These are phyloP conservation scores for Ectropis crepuscularia DNA, from an alignment of 2,888 invertebrate species.

Conservation along the genomic window DNA sequence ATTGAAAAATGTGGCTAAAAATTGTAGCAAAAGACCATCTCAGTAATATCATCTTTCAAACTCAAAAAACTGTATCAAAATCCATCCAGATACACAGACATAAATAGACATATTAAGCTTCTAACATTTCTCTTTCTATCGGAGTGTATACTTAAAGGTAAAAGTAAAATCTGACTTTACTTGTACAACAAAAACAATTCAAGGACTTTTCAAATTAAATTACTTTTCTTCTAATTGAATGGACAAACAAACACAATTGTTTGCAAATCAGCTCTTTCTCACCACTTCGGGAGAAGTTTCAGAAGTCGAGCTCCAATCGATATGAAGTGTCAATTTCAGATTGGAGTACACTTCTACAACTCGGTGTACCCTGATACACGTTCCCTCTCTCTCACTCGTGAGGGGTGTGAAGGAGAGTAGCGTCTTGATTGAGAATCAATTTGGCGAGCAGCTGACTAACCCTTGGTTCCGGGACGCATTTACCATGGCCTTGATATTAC, in stretches of 20 bases:
- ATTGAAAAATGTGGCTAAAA: too few relatives aligned
- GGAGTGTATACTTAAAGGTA: too few relatives aligned
- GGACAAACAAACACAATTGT: background rate
- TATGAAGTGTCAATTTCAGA: slow-evolving; percentile 25
- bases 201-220: too few relatives aligned
- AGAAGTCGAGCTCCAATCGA: slow-evolving; percentile 15
- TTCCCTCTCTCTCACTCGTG: slow-evolving; percentile 16
- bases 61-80: too few relatives aligned
- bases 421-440: slow-evolving; percentile 41
- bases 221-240: too few relatives aligned
- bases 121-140: too few relatives aligned
- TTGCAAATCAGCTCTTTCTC: background rate
- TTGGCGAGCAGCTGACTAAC: slow-evolving; percentile 27
- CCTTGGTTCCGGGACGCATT: slow-evolving; percentile 13
- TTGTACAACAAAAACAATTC: too few relatives aligned
- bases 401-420: slow-evolving; percentile 26
- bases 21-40: too few relatives aligned
- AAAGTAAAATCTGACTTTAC: too few relatives aligned
- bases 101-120: too few relatives aligned
- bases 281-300: background rate
- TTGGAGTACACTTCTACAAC: slow-evolving; percentile 10
- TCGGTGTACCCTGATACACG: slow-evolving; percentile 11
- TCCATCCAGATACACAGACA: too few relatives aligned
- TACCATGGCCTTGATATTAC: slow-evolving; percentile 20
- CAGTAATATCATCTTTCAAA: too few relatives aligned